Conservation (phyloP, 2,797 vertebrate genomes). For the Halcyon badia region DNA sequence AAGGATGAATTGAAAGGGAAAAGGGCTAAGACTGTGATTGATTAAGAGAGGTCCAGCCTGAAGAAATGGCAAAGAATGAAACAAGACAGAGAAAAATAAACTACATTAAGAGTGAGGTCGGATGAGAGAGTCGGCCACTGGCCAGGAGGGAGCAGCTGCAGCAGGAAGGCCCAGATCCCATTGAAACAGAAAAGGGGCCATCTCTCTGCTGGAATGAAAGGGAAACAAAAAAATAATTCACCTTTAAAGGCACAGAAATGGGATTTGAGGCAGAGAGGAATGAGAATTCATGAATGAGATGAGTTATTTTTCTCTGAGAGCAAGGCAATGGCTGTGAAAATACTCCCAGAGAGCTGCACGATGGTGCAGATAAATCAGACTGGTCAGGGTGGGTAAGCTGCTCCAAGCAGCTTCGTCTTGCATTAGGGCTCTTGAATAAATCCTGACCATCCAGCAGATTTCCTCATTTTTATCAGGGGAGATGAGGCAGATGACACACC, state of each 20-base stretch:
- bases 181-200: constrained; percentile 55
- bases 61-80: constrained; percentile 51
- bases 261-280: neutral
- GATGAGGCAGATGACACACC: constrained; percentile 57
- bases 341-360: neutral
- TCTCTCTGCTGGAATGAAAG: constrained; percentile 57
- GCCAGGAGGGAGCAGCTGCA: constrained; percentile 57
- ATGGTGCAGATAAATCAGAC: neutral
- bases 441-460: constrained; percentile 26
- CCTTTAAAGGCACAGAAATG: constrained; percentile 48
- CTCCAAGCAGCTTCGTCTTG: neutral
- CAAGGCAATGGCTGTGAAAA: neutral
- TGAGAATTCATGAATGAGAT: neutral
- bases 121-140: constrained; percentile 32
- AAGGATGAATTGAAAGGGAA: constrained; percentile 54
- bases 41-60: constrained; percentile 54
- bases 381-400: accelerated
- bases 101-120: constrained; percentile 27
- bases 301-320: neutral
- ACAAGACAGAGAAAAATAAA: constrained; percentile 68
- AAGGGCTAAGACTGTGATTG: constrained; percentile 56
- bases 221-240: constrained; percentile 59
- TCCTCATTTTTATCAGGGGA: constrained; percentile 40
- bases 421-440: neutral
- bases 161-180: constrained; percentile 52